Base-by-base conservation (phyloP, 1,140 invertebrate genomes). In the Drosophila micromelanica region DNA sequence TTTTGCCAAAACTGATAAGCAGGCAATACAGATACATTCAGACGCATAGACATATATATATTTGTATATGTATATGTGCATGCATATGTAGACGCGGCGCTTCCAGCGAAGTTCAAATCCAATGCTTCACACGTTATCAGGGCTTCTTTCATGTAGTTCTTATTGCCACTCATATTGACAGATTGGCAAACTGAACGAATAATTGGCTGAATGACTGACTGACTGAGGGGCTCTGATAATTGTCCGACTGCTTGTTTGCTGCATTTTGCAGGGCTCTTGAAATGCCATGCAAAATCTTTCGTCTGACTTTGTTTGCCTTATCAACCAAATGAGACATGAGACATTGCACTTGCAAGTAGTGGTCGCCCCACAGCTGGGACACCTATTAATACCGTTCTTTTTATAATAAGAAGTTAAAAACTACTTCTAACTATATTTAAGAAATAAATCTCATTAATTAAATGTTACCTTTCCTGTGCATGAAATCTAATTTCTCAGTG, bases 21-120 rank as follows among this genome's bases (percentile, higher is more conserved):
- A 59, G 40, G 23, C 70, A 65, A 63, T 63, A 64, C 67, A 70
- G 38, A 51, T 45, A 52, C 48, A 67, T 48, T 57, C n/a, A 48
- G 15, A 52, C 27, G 52, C 32, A 43, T 30, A 65, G 15, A 61
- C 35, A 42, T 12, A 60, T 37, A 38, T 27, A 48, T 55, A 48
- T 38, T n/a, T 55, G 17, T 56, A 12, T 32, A 27, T 54, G 23
- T 45, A 1, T n/a, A 60, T 40, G 35, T 35, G 5, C 37, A 12
- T 27, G 12, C n/a, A 27, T 30, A 43, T 57, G 40, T 43, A 27
- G 20, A 57, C 5, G 17, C 17, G n/a, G 49, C 40, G 73, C 64
- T 78, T 73, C 62, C 84, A 76, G 68, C 82, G 82, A 87, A 87
- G 82, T 87, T 87, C 84, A 87, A 87, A 87, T 87, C 84, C 84